Conservation (phyloP, 2,797 vertebrate species). For the Apogon hyalosoma region DNA sequence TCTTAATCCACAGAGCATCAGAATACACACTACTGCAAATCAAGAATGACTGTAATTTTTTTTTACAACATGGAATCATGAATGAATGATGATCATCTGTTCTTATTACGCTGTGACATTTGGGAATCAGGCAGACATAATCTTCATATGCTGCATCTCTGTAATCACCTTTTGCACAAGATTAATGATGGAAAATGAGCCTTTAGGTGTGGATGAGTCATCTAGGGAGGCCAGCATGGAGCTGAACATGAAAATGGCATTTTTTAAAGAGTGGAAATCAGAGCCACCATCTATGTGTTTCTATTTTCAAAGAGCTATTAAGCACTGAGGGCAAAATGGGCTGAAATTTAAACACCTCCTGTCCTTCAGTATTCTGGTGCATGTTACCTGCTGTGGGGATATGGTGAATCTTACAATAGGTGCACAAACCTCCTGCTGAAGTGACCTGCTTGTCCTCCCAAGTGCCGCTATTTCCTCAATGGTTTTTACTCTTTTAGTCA, state of each 20-base stretch:
- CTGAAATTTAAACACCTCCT: conserved; percentile 36
- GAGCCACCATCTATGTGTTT: conserved; percentile 40
- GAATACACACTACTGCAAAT: conserved; percentile 1
- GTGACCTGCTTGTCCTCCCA: conserved; percentile 39
- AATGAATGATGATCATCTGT: conserved; percentile 42
- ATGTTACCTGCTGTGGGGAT: conserved; percentile 43
- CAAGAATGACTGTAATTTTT: background rate
- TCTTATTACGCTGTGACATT: conserved; percentile 64
- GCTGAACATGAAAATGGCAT: conserved; percentile 51
- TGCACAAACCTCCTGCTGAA: conserved; percentile 39
- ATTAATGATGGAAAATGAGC: conserved; percentile 63
- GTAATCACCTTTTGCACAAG: conserved; percentile 60
- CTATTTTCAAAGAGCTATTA: conserved; percentile 56
- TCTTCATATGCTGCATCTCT: conserved; percentile 42
- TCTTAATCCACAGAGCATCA: background rate
- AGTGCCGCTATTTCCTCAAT: conserved; percentile 16
- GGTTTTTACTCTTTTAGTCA: conserved; percentile 43
- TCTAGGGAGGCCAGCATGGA: conserved; percentile 28
- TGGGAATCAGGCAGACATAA: conserved; percentile 50
- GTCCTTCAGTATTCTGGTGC: conserved; percentile 38
- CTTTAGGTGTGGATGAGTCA: conserved; percentile 61
- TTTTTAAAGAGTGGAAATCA: conserved; percentile 52
- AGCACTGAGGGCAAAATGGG: conserved; percentile 9
- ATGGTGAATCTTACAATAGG: conserved; percentile 48
- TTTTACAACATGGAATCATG: conserved; percentile 25